Conservation (phyloP, 1,140 invertebrate species). For the Neodiprion lecontei region DNA sequence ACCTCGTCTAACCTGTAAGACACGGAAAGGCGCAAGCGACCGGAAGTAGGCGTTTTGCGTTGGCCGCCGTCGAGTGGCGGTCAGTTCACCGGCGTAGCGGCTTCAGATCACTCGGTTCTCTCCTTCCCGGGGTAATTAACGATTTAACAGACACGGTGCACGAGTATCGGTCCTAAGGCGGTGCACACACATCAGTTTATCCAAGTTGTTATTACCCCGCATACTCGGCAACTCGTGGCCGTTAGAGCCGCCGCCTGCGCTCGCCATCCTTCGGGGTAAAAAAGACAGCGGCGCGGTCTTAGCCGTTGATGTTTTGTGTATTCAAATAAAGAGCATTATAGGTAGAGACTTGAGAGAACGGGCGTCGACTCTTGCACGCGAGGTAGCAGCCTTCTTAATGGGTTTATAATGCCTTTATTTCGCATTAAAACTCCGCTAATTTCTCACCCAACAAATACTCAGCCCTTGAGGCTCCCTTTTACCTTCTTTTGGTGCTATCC, state of each 20-base stretch:
- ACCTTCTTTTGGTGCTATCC: too few relatives aligned
- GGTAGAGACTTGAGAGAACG: slow-evolving; percentile 7
- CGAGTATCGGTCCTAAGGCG: slow-evolving; percentile 37
- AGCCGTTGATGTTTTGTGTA: slow-evolving; percentile 56
- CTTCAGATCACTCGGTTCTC: background rate
- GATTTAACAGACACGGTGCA: slow-evolving; percentile 53
- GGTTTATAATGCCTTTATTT: slow-evolving; percentile 58
- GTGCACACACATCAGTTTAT: slow-evolving; percentile 38
- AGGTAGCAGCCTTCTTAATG: slow-evolving; percentile 43
- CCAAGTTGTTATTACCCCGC: slow-evolving; percentile 51
- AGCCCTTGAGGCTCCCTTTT: too few relatives aligned
- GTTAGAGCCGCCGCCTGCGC: slow-evolving; percentile 20
- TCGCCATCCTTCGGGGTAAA: background rate
- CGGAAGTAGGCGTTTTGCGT: slow-evolving; percentile 53
- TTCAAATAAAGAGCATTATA: slow-evolving; percentile 51
- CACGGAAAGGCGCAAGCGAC: slow-evolving; percentile 27
- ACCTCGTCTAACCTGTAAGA: too few relatives aligned
- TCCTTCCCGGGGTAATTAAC: slow-evolving; percentile 45
- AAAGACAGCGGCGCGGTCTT: slow-evolving; percentile 17
- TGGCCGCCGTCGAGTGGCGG: slow-evolving; percentile 34
- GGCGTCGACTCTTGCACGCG: slow-evolving; percentile 18
- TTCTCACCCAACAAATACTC: background rate
- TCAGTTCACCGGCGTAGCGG: slow-evolving; percentile 2
- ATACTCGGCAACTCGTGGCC: slow-evolving; percentile 28
- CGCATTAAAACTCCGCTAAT: slow-evolving; percentile 44